Evolutionary conservation across 2,888 invertebrate genomes (phyloP).

Genomic region (Notocelia uddmanniana): DNA sequence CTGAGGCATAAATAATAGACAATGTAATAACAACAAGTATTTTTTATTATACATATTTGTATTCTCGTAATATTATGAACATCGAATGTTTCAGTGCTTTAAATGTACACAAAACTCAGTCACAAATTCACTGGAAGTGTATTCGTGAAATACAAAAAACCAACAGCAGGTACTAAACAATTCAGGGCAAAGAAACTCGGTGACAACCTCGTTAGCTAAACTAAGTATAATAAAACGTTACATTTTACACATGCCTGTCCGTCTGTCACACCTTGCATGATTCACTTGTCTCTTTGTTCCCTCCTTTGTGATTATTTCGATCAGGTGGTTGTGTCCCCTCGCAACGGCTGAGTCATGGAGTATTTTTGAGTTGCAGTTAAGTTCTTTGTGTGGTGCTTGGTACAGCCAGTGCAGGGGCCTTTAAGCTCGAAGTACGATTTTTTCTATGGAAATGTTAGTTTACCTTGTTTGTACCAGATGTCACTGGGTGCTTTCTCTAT

Average conservation of each 20-base stretch:
- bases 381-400: conserved; percentile 47
- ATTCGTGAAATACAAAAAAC: conserved; percentile 11
- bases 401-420: too few relatives aligned
- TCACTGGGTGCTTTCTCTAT: too few relatives aligned
- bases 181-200: conserved; percentile 29
- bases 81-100: neutral
- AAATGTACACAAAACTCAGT: neutral
- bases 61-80: too few relatives aligned
- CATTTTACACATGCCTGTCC: conserved; percentile 34
- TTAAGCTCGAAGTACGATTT: too few relatives aligned
- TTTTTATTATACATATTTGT: too few relatives aligned
- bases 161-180: conserved; percentile 1
- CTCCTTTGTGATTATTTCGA: conserved; percentile 72
- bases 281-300: conserved; percentile 65
- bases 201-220: conserved; percentile 40
- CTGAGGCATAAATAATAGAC: too few relatives aligned
- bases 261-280: conserved; percentile 45
- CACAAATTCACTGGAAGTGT: neutral
- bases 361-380: conserved; percentile 54
- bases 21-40: too few relatives aligned
- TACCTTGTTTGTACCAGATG: too few relatives aligned
- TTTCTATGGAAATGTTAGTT: too few relatives aligned
- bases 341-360: conserved; percentile 56
- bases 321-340: conserved; percentile 52
- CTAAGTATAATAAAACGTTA: conserved; percentile 27